Conservation (phyloP, 2,797 vertebrate species). For the Acipenser oxyrinchus region DNA sequence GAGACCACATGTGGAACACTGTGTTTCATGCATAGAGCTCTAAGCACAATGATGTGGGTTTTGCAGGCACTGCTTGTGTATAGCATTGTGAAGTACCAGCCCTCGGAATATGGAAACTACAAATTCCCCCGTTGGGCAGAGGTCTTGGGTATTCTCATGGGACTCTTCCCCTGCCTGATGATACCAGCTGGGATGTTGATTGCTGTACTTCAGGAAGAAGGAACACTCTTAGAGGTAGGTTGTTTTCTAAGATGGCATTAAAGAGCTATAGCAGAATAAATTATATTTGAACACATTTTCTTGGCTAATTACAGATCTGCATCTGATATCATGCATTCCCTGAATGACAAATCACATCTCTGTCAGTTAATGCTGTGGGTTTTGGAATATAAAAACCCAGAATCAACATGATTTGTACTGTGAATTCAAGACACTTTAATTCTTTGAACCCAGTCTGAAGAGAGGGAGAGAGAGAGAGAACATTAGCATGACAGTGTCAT, state of each 20-base stretch:
- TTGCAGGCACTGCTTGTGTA: conserved; percentile 57
- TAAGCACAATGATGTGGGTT: neutral
- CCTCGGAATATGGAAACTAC: conserved; percentile 58
- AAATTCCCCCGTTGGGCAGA: conserved; percentile 60
- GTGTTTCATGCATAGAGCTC: conserved; percentile 40
- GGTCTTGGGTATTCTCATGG: conserved; percentile 65
- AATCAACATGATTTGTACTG: too few relatives aligned
- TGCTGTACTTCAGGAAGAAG: conserved; percentile 58
- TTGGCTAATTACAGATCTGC: conserved; percentile 52
- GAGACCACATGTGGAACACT: conserved; percentile 54
- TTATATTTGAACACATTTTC: too few relatives aligned
- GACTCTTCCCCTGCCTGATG: conserved; percentile 63
- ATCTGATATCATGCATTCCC: too few relatives aligned
- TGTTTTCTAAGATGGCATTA: neutral
- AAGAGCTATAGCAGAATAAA: too few relatives aligned
- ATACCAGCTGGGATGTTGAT: conserved; percentile 58
- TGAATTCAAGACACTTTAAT: too few relatives aligned
- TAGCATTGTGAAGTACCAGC: conserved; percentile 64
- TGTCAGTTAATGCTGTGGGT: too few relatives aligned
- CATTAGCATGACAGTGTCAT: too few relatives aligned
- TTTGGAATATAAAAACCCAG: too few relatives aligned
- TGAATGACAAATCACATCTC: too few relatives aligned
- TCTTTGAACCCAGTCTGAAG: too few relatives aligned
- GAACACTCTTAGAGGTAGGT: conserved; percentile 63
- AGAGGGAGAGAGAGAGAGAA: too few relatives aligned